Evolutionary conservation across 35 echinoderm and acorn worm species (phyloP), one percentile per base, ranked within the genome.

Genomic region (Anneissia japonica): DNA sequence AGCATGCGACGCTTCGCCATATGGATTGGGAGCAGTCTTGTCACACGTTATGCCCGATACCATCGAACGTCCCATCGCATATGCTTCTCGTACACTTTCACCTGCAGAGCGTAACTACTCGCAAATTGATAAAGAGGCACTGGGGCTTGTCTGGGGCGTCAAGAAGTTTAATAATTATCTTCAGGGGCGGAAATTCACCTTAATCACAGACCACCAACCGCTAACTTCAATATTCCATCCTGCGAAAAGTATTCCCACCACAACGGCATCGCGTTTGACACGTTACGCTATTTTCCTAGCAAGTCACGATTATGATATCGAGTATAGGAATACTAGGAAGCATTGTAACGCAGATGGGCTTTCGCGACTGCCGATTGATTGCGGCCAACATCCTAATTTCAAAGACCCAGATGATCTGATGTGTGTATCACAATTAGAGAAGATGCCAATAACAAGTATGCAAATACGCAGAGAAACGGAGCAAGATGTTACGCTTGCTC

Each of bases 1-100:
- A 46, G 38, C 81, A 23, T 88, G 82, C 75, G 91, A 89, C 74
- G 83, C 91, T 11, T 86, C 82, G 36, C 82, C 91, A 6, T 89
- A 89, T 33, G 91, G 87, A 56, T 37, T 90, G 36, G 91, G 87
- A 5, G 77, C 91, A 11, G 91, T 93, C 17, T 39, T 93, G 46
- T 75, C 83, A 29, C 82, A 90, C 29, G 31, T 79, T 33, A 79
- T 86, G 36, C 16, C 35, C 19, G 81, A 89, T 85, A 76, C 84
- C 72, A 32, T 38, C 26, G 86, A 89, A 35, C 37, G 37, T 4
- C 91, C 91, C 10, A 81, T 93, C 33, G 74, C 86, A 0, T 93
- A 84, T 76, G 82, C 87, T 5, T 88, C 86, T 16, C 30, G 87
- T 38, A 41, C 51, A 30, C 33, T 93, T 6, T 76, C 0, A 12